Evolutionary conservation across 2,797 vertebrate genomes (phyloP).

Genomic region (Xerus rutilus): DNA sequence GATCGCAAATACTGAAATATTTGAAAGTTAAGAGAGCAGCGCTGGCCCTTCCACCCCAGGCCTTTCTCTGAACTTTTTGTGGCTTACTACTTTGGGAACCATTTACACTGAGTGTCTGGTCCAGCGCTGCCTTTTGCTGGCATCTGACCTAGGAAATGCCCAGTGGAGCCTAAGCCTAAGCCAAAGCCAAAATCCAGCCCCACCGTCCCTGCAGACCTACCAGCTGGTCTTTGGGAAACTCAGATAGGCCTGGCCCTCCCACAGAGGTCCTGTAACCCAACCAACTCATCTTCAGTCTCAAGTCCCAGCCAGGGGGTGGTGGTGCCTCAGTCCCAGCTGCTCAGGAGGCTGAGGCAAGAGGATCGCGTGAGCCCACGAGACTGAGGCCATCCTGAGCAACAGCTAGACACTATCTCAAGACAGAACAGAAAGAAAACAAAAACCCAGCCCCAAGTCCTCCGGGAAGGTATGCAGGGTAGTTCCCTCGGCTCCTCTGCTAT

Average conservation of each 20-base stretch:
- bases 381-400: no score
- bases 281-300: background rate
- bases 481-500: background rate
- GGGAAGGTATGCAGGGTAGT: background rate
- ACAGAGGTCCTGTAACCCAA: background rate
- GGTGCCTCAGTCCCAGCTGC: background rate
- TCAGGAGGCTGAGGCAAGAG: background rate
- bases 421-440: no score
- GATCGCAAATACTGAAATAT: background rate
- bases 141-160: background rate
- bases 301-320: background rate
- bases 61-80: background rate
- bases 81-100: constrained; percentile 10
- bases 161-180: no score
- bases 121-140: background rate
- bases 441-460: background rate
- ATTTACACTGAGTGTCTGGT: background rate
- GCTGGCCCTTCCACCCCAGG: background rate
- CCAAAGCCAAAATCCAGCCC: no score
- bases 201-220: no score
- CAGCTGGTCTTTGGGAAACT: background rate
- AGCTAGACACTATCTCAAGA: no score
- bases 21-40: constrained; percentile 50
- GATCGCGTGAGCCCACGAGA: no score
- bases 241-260: background rate